These are phyloP conservation scores for Ciconia stormi DNA, from an alignment of 2,113 vertebrate genomes.

Conservation along the genomic window DNA sequence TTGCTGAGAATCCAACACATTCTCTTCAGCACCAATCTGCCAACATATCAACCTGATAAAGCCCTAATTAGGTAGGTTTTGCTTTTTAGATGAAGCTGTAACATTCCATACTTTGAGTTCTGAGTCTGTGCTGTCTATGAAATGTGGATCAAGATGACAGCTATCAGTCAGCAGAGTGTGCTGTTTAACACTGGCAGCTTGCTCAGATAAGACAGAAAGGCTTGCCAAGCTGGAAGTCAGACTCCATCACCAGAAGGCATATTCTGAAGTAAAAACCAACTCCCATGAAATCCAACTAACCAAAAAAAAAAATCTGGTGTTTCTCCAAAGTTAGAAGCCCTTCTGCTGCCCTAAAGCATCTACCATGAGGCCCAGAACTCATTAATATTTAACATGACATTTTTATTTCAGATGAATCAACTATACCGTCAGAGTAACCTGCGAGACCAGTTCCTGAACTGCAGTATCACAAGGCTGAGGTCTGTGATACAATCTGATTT, in stretches of 20 bases:
- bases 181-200: neutral
- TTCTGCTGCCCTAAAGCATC: neutral
- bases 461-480: conserved; percentile 70
- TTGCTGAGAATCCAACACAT: neutral
- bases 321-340: neutral
- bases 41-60: neutral
- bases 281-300: neutral
- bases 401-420: conserved; percentile 66
- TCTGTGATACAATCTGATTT: conserved; percentile 13
- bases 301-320: neutral
- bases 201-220: neutral
- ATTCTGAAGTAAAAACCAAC: neutral
- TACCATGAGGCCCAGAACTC: neutral
- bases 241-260: neutral
- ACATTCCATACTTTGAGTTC: neutral
- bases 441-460: conserved; percentile 58
- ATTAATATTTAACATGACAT: neutral
- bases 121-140: neutral
- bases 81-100: neutral
- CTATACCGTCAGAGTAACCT: conserved; percentile 64
- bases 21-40: neutral
- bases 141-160: neutral
- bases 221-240: neutral
- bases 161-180: neutral
- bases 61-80: neutral